A percentile compares a stretch with the other conserved stretches of the same genome.
These are phyloP conservation scores for Cyrtodaria siliqua DNA, from an alignment of 2,888 invertebrate genomes.

Conservation along the genomic window DNA sequence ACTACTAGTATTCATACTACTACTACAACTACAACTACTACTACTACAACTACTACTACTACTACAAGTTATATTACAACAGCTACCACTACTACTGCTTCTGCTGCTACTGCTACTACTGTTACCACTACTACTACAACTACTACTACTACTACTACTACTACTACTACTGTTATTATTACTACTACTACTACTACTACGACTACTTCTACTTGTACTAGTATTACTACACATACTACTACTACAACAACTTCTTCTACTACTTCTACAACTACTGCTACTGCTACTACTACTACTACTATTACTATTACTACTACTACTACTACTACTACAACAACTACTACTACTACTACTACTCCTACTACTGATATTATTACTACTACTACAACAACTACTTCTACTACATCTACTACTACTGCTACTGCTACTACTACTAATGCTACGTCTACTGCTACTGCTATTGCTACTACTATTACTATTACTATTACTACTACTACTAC, in stretches of 20 bases:
- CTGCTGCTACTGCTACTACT: slow-evolving; percentile 17
- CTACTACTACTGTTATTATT: slow-evolving; percentile 7
- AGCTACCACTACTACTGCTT: slow-evolving; percentile 18
- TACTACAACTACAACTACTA: slow-evolving; percentile 20
- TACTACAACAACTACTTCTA: slow-evolving; percentile 18
- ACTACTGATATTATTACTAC: not conserved
- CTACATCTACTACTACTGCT: slow-evolving; percentile 25
- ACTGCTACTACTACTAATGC: not conserved
- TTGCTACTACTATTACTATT: slow-evolving; percentile 22
- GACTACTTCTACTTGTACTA: slow-evolving; percentile 10
- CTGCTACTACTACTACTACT: slow-evolving; percentile 21
- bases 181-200: slow-evolving; percentile 14
- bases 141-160: slow-evolving; percentile 6
- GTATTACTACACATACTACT: not conserved
- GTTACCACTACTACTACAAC: slow-evolving; percentile 14
- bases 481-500: slow-evolving; percentile 23
- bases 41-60: slow-evolving; percentile 40
- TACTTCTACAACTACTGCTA: slow-evolving; percentile 5
- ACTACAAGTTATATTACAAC: slow-evolving; percentile 29
- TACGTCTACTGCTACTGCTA: slow-evolving; percentile 7
- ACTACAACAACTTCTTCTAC: not conserved
- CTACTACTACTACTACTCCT: too few relatives aligned
- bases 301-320: too few relatives aligned
- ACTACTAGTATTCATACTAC: slow-evolving; percentile 21
- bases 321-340: too few relatives aligned